Base-by-base conservation (phyloP, 2,113 vertebrate genomes). In the Amblyopsis rosae region DNA sequence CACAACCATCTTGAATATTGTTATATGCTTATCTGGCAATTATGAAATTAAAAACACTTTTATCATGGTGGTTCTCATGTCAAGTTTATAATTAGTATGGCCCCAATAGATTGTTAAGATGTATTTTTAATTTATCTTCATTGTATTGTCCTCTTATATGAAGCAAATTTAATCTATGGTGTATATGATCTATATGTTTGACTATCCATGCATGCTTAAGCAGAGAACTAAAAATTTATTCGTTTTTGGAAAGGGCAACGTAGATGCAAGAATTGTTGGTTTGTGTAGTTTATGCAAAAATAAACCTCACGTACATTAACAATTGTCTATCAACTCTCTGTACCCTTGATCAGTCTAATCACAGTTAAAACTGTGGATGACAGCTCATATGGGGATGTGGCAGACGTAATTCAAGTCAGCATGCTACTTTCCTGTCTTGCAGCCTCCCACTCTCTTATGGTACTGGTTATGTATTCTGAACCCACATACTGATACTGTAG, bases 81-180 rank as follows among this genome's bases (percentile, higher is more conserved):
- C 26, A 26, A 26, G 26, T 41, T 41, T 41, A 41, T 41, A 41
- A 6, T 41, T 41, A 41, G 35, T 41, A 41, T 41, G 7, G 35
- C 5, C 35, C 35, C 7, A 41, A 41, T 41, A 41, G 6, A 6
- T 5, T 41, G 4, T 51, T 51, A 3, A 51, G 8, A 1, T 12
- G 50, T 51, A 51, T 12, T n/a, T 51, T 51, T n/a, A 5, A 12
- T 51, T 9, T 51, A 51, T 51, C 15, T 12, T 51, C 11, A 12
- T 41, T 41, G 1, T 41, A 41, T 41, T 41, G 35, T 41, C 35
- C 35, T 41, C 35, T 41, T 6, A 69, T n/a, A 12, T 82, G 75
- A 81, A 82, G 79, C 71, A 16, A 84, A 83, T 55, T 59, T 54
- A 68, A 8, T 41, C 0, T 6, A n/a, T 17, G 59, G 53, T 73